Evolutionary conservation across 1,140 invertebrate species (phyloP), one percentile per base, ranked within the genome.

Genomic region (Heliothis subflexa): DNA sequence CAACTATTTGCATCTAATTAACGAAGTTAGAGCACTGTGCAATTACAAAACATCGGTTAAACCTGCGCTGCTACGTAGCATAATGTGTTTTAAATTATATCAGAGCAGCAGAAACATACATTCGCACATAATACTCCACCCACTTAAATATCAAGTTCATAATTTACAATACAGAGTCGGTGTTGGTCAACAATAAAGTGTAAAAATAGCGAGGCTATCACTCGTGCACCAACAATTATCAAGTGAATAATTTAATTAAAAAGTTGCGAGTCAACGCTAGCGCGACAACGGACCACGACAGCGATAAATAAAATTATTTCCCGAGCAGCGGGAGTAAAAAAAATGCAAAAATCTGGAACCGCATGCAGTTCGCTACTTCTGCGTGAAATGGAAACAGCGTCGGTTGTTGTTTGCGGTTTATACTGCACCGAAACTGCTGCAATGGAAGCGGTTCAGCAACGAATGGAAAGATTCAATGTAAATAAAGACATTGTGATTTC

Each of bases 241-340:
- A 87, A 88, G 83, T 86, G 86, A 86, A 90, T 90, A 92, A 91
- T 91, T 92, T 90, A 91, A 93, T 92, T 92, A 88, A 89, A 89
- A 93, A 93, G 84, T 92, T 89, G 75, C 40, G 84, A 84, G 85
- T 86, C 79, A 82, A 87, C 86, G 77, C 79, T 62, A 78, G 55
- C 64, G 85, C 84, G 73, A 82, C 85, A 83, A 78, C 83, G 84
- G 79, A 61, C 84, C 83, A 78, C 82, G 81, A 84, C 80, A 66
- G 82, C 86, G 76, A 92, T 92, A 92, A 91, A 93, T 91, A 92
- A 90, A 90, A 89, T 89, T 89, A 91, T 89, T 88, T 82, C 75
- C 72, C 80, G 78, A 79, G 64, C 81, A 88, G 71, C 81, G 62
- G 62, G 55, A 81, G 62, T 66, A 79, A 84, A 80, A 83, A 82